Evolutionary conservation across 2,113 vertebrate genomes (phyloP).

Genomic region (Brachirus orientalis): DNA sequence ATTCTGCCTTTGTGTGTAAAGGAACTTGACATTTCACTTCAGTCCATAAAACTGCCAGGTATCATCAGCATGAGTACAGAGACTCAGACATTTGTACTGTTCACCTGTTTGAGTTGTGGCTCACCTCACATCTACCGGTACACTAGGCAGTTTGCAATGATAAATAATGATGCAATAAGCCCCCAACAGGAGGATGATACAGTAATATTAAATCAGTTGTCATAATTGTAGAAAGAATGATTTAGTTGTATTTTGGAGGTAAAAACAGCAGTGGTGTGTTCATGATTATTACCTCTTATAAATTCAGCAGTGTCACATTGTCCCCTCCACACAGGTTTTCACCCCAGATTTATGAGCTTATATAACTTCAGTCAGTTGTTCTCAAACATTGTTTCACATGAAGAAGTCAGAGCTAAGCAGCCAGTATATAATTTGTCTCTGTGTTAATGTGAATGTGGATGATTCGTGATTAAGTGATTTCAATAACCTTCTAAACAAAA

Average conservation of each 20-base stretch:
- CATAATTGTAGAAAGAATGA: too few species aligned
- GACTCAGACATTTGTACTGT: constrained; percentile 43
- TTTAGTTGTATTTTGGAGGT: not conserved
- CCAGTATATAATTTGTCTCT: too few species aligned
- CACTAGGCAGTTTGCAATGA: constrained; percentile 54
- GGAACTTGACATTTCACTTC: constrained; percentile 12
- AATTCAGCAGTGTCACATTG: too few species aligned
- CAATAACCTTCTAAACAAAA: too few species aligned
- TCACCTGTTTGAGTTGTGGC: constrained; percentile 58
- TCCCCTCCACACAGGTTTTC: too few species aligned
- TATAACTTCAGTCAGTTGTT: too few species aligned
- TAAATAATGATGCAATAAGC: constrained; percentile 56
- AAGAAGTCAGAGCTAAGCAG: too few species aligned
- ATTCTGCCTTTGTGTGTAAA: not conserved
- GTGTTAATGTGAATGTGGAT: too few species aligned
- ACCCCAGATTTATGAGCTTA: too few species aligned
- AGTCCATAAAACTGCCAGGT: constrained; percentile 20
- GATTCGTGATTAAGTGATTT: too few species aligned
- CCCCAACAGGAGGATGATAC: constrained; percentile 23
- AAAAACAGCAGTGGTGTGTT: not conserved
- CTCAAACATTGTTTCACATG: too few species aligned
- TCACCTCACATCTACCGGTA: constrained; percentile 41
- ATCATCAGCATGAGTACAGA: constrained; percentile 37
- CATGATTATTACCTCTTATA: not conserved
- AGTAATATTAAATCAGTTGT: constrained; percentile 36